Percentiles rank a stretch among this genome's conserved stretches.
These are phyloP conservation scores for Petromus typicus DNA, from an alignment of 2,113 vertebrate genomes.

Conservation along the genomic window DNA sequence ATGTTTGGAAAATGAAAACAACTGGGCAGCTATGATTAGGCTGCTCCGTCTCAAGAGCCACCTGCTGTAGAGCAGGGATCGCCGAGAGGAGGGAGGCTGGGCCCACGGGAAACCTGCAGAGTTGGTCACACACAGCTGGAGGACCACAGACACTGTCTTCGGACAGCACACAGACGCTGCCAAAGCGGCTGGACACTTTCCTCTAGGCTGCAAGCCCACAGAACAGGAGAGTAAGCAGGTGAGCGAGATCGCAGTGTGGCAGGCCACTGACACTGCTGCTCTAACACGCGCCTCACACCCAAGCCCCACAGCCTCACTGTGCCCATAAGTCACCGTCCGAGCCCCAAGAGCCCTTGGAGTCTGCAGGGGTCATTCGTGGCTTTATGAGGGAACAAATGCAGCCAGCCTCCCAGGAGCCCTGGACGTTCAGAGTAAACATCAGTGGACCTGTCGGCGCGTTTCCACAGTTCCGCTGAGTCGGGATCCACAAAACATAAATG, in stretches of 20 bases:
- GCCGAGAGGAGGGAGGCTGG: neutral
- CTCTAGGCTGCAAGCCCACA: neutral
- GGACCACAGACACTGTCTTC: neutral
- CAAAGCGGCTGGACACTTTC: neutral
- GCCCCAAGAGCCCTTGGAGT: neutral
- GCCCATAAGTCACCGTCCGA: neutral
- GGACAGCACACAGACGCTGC: neutral
- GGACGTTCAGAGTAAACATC: conserved; percentile 5
- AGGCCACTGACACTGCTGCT: no score
- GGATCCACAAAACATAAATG: neutral
- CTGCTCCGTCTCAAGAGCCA: neutral
- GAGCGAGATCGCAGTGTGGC: neutral
- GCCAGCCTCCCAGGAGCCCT: conserved; percentile 53
- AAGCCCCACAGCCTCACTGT: neutral
- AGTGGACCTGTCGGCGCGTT: neutral
- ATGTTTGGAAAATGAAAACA: neutral
- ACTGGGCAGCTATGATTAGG: neutral
- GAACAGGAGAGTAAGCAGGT: neutral
- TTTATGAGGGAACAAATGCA: conserved; percentile 59
- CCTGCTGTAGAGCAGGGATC: neutral
- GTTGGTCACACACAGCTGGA: neutral
- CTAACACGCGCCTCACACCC: neutral
- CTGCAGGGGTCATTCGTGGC: conserved; percentile 11
- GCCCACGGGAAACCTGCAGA: neutral
- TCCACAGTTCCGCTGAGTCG: neutral